phyloP scores from a whole-genome alignment of 64 coral and sea anemone species.

The Dendrophyllia cribrosa region DNA sequence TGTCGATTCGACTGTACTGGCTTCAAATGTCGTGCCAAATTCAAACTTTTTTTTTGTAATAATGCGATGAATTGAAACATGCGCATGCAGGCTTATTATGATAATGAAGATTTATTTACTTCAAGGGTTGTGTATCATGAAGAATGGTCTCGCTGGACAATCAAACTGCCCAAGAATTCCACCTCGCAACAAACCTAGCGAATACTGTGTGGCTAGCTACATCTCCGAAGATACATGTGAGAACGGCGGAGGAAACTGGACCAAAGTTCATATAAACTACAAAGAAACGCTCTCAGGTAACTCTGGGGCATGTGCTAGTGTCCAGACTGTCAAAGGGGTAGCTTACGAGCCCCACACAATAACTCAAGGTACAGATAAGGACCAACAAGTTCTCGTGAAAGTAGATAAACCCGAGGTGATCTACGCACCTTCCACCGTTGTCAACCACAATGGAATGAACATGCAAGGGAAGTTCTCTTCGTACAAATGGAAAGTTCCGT shows the following conservation, averaged over 20 bases:
- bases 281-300: not conserved
- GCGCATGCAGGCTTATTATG: too few relatives aligned
- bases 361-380: constrained; percentile 10
- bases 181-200: not conserved
- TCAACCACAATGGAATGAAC: constrained; percentile 43
- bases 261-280: not conserved
- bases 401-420: constrained; percentile 3
- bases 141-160: not conserved
- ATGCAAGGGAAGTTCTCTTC: constrained; percentile 43
- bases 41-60: too few relatives aligned
- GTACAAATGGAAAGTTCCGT: constrained; percentile 41
- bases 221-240: constrained; percentile 1
- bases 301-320: not conserved
- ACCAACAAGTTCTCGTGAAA: not conserved
- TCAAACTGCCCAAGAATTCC: not conserved
- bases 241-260: not conserved
- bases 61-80: too few relatives aligned
- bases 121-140: constrained; percentile 26
- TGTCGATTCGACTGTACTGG: too few relatives aligned
- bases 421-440: constrained; percentile 31
- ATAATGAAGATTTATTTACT: not conserved
- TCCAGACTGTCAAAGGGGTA: not conserved
- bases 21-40: too few relatives aligned
- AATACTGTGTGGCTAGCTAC: constrained; percentile 15
- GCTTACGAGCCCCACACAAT: constrained; percentile 8